Percentiles rank a stretch among this genome's conserved stretches.
Conservation (phyloP, 2,888 invertebrate genomes). For the Phyllotreta striolata region DNA sequence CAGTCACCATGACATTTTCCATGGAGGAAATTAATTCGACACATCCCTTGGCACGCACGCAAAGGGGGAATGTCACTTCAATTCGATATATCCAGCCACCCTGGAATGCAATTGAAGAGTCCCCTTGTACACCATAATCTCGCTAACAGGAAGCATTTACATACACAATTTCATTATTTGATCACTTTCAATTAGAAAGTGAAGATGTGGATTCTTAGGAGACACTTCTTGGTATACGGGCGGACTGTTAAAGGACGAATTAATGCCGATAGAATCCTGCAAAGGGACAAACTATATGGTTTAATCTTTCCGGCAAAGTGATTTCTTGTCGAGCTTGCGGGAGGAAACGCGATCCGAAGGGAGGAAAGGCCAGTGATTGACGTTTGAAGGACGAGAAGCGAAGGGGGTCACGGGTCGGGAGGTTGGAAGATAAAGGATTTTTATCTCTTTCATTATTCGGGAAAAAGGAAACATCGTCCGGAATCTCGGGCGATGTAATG, state of each 20-base stretch:
- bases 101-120: not conserved
- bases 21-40: constrained; percentile 31
- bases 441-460: constrained; percentile 31
- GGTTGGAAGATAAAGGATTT: constrained; percentile 25
- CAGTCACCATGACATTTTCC: constrained; percentile 27
- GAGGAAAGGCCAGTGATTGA: constrained; percentile 27
- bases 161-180: not conserved
- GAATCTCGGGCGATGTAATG: constrained; percentile 20
- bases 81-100: constrained; percentile 1
- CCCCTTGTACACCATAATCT: not conserved
- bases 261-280: no score
- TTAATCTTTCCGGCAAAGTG: constrained; percentile 27
- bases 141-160: not conserved
- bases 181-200: no score
- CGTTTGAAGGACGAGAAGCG: constrained; percentile 26
- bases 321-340: constrained; percentile 21
- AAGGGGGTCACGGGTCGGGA: constrained; percentile 15
- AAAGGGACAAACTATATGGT: not conserved
- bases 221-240: not conserved
- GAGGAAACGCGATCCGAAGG: constrained; percentile 27
- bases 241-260: not conserved
- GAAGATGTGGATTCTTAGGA: not conserved
- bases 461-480: constrained; percentile 19
- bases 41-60: constrained; percentile 19
- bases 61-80: constrained; percentile 9